Base-by-base conservation (phyloP, 2,797 vertebrate species). In the Psittacula echo region DNA sequence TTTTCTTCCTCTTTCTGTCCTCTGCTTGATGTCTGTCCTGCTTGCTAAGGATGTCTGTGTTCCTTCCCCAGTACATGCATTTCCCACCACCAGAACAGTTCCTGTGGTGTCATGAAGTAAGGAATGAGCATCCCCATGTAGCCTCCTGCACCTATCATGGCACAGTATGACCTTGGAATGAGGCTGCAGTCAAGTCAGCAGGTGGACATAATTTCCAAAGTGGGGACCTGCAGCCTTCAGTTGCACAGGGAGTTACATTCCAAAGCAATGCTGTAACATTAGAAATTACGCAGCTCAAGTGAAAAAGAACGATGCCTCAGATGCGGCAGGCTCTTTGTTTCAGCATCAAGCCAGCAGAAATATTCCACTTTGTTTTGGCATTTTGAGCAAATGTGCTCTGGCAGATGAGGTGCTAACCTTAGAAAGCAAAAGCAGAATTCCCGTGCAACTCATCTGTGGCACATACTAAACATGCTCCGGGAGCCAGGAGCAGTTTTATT, bases 391-490 rank as follows among this genome's bases (percentile, higher is more conserved):
- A 44, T 0, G 0, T 53, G 16, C 12, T 81, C 41, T 65, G 71
- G 44, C 42, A 73, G 27, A 44, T 0, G 0, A 79, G 24, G 29
- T 72, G 29, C 0, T 4, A 72, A 29, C 53, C 58, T 58, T 61
- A 45, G 62, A 81, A 78, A 80, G 53, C 34, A 80, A 56, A 85
- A 75, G 19, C 42, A 72, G 23, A 11, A 21, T 68, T 89, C 29
- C 24, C 13, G 20, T 86, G 17, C 45, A 18, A 14, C 44, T 75
- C 53, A 42, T 27, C 39, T 87, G 41, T 50, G 45, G 21, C 45
- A 27, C 7, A 4, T 10, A 34, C 22, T 50, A 78, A 72, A 65
- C 3, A 3, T 0, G 4, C 12, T 30, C 5, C 37, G 1, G 3
- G 21, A 86, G 37, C 16, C n/a, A 76, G 44, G 26, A 70, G 29